These are phyloP conservation scores for Nephrocerus scutellatus DNA, from an alignment of 2,888 invertebrate genomes.

Conservation along the genomic window DNA sequence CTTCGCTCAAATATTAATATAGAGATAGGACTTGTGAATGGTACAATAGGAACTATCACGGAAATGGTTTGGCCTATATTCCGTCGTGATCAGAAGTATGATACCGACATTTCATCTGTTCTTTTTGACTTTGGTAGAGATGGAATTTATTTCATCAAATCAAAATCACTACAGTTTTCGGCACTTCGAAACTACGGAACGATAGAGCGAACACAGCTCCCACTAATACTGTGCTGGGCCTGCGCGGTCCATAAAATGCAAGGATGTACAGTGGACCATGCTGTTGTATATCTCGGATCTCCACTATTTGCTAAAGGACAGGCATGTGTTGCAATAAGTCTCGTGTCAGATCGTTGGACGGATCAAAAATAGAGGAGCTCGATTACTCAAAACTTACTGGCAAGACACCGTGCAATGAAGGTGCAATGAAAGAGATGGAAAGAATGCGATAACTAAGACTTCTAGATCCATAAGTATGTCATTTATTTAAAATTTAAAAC, in stretches of 20 bases:
- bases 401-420: slow-evolving; percentile 10
- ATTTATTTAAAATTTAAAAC: no score
- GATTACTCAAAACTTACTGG: slow-evolving; percentile 20
- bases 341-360: slow-evolving; percentile 24
- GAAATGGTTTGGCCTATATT: no score
- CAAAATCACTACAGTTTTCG: no score
- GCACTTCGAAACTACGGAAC: slow-evolving; percentile 21
- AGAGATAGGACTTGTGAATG: no score
- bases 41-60: no score
- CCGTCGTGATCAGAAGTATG: no score
- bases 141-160: no score
- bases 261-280: slow-evolving; percentile 24
- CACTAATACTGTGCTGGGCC: slow-evolving; percentile 21
- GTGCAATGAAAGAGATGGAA: slow-evolving; percentile 6
- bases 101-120: no score
- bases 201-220: slow-evolving; percentile 24
- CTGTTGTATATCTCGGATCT: slow-evolving; percentile 25
- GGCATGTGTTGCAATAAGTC: slow-evolving; percentile 31
- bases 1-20: no score
- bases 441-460: neutral
- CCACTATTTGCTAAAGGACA: slow-evolving; percentile 26
- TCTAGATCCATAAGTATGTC: neutral
- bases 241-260: slow-evolving; percentile 9
- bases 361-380: slow-evolving; percentile 26
- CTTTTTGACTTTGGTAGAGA: no score